Conservation (phyloP, 2,888 invertebrate genomes). For the Tupiocoris notatus region DNA sequence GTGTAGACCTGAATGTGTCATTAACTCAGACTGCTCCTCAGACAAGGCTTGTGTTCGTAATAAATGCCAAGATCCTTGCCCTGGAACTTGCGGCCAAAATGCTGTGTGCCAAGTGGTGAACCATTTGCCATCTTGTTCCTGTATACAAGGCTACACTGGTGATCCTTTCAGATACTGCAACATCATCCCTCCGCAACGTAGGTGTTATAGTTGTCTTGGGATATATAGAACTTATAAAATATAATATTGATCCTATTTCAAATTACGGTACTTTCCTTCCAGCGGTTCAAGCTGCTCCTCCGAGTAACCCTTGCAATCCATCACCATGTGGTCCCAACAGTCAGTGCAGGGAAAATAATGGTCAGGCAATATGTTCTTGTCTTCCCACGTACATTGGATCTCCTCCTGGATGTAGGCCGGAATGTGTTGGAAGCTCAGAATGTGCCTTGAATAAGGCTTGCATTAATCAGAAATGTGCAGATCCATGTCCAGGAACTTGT, state of each 20-base stretch:
- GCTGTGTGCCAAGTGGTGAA: conserved; percentile 58
- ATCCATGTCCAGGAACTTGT: conserved; percentile 80
- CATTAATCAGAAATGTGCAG: conserved; percentile 73
- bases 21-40: conserved; percentile 56
- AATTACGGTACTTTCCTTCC: conserved; percentile 17
- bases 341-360: conserved; percentile 61
- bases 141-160: conserved; percentile 55
- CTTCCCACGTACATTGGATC: conserved; percentile 66
- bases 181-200: conserved; percentile 52
- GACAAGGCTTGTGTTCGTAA: conserved; percentile 56
- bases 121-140: conserved; percentile 59
- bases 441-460: conserved; percentile 75
- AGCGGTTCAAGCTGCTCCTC: conserved; percentile 48
- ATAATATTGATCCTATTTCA: not conserved
- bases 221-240: not conserved
- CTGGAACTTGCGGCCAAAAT: conserved; percentile 58
- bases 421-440: conserved; percentile 78
- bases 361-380: conserved; percentile 69
- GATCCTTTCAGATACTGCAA: conserved; percentile 55
- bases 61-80: conserved; percentile 58
- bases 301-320: conserved; percentile 61
- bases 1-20: conserved; percentile 58
- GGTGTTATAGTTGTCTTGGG: not conserved
- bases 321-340: conserved; percentile 65
- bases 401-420: conserved; percentile 73